Evolutionary conservation across 2,888 invertebrate genomes (phyloP).

Genomic region (Drosophila parthenogenetica): DNA sequence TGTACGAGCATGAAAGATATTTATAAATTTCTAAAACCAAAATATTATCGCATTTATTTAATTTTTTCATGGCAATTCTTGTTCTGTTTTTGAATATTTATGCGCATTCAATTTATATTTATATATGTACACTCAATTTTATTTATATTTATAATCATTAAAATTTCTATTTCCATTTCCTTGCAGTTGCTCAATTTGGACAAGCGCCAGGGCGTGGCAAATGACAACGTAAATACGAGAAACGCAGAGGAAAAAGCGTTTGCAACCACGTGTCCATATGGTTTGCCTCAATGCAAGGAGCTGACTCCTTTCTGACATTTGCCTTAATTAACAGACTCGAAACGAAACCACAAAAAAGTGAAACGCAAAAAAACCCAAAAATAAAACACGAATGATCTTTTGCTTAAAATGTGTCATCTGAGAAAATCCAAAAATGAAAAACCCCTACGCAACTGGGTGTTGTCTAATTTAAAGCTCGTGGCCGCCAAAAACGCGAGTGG

Average conservation of each 20-base stretch:
- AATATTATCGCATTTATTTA: slow-evolving; percentile 49
- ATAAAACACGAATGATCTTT: slow-evolving; percentile 11
- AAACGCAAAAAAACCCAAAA: slow-evolving; percentile 25
- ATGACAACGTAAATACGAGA: slow-evolving; percentile 16
- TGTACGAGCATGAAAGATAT: slow-evolving; percentile 44
- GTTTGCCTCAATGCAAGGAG: slow-evolving; percentile 44
- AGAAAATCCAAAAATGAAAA: slow-evolving; percentile 29
- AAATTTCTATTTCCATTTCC: slow-evolving; percentile 49
- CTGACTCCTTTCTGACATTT: slow-evolving; percentile 43
- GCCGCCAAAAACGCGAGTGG: slow-evolving; percentile 70
- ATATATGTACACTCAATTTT: slow-evolving; percentile 42
- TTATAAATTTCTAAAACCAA: slow-evolving; percentile 41
- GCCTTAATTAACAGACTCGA: slow-evolving; percentile 66
- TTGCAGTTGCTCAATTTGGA: slow-evolving; percentile 73
- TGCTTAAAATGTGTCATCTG: slow-evolving; percentile 47
- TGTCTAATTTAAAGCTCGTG: slow-evolving; percentile 68
- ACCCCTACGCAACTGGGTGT: slow-evolving; percentile 59
- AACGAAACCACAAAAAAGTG: slow-evolving; percentile 35
- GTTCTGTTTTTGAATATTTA: slow-evolving; percentile 48
- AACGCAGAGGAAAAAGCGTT: slow-evolving; percentile 18
- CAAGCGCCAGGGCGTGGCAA: slow-evolving; percentile 66
- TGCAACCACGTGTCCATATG: slow-evolving; percentile 43
- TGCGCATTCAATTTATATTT: slow-evolving; percentile 61
- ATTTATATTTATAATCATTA: slow-evolving; percentile 14
- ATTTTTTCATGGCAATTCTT: slow-evolving; percentile 20